phyloP scores from a whole-genome alignment of 2,888 invertebrate species.

The Dasysyrphus albostriatus region DNA sequence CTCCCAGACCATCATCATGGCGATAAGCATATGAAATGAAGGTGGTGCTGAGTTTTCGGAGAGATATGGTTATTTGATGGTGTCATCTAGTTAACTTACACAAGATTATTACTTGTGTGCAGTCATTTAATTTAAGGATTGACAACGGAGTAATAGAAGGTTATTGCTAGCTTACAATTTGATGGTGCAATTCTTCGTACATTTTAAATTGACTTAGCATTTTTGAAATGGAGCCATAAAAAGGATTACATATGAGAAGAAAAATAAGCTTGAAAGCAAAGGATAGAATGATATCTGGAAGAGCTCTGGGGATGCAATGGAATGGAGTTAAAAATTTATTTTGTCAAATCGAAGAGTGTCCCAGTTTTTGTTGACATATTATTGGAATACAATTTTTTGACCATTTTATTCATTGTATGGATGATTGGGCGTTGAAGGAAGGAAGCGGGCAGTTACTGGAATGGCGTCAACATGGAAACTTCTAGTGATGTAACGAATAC shows the following conservation, averaged over 20 bases:
- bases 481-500: too few relatives aligned
- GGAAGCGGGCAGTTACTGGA: too few relatives aligned
- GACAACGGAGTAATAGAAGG: conserved; percentile 64
- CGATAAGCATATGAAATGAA: conserved; percentile 61
- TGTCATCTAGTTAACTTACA: conserved; percentile 65
- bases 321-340: not conserved
- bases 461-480: too few relatives aligned
- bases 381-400: not conserved
- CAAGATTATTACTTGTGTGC: conserved; percentile 48
- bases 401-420: too few relatives aligned
- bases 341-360: not conserved
- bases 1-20: conserved; percentile 11
- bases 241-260: not conserved
- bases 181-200: conserved; percentile 32
- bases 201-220: conserved; percentile 41
- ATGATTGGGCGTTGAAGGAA: too few relatives aligned
- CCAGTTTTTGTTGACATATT: not conserved
- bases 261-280: not conserved
- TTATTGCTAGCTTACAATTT: conserved; percentile 64
- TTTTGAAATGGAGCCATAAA: not conserved
- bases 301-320: not conserved
- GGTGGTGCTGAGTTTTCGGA: conserved; percentile 37
- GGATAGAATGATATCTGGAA: not conserved
- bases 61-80: conserved; percentile 63
- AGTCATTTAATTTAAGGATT: conserved; percentile 71